Conservation (phyloP, 2,113 vertebrate genomes). For the Ictalurus furcatus region DNA sequence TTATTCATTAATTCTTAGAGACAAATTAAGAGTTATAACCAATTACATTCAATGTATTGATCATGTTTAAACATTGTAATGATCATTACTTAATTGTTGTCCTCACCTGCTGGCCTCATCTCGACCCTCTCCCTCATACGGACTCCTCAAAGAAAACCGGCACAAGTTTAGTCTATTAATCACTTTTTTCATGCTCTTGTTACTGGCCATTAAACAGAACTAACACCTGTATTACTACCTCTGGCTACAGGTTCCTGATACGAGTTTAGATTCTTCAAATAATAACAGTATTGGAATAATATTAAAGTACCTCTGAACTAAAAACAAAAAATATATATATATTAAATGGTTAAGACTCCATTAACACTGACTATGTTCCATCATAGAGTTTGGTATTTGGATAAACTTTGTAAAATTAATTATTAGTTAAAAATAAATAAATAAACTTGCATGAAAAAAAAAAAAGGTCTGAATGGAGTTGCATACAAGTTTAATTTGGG, state of each 20-base stretch:
- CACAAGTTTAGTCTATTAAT: conserved; percentile 60
- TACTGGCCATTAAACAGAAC: conserved; percentile 19
- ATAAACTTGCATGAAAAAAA: not conserved
- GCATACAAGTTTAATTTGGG: not conserved
- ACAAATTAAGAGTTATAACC: not conserved
- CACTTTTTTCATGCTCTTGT: conserved; percentile 9
- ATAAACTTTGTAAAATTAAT: not conserved
- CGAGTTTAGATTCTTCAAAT: not conserved
- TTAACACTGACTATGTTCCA: not conserved
- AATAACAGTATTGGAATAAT: not conserved
- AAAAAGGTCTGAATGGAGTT: not conserved
- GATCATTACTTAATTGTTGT: conserved; percentile 41
- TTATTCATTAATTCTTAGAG: not conserved
- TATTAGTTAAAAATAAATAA: not conserved
- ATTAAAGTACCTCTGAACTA: conserved; percentile 16
- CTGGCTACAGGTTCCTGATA: not conserved
- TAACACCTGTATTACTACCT: not conserved
- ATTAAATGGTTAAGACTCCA: not conserved
- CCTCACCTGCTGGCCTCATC: conserved; percentile 83
- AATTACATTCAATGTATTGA: conserved; percentile 19
- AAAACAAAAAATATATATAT: not conserved
- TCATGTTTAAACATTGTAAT: conserved; percentile 24
- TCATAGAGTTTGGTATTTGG: not conserved
- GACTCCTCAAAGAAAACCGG: conserved; percentile 81
- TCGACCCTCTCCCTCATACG: conserved; percentile 79